Evolutionary conservation across 92 coral and sea anemone genomes (phyloP), one percentile per base, ranked within the genome.

Genomic region (Siderastrea siderea): DNA sequence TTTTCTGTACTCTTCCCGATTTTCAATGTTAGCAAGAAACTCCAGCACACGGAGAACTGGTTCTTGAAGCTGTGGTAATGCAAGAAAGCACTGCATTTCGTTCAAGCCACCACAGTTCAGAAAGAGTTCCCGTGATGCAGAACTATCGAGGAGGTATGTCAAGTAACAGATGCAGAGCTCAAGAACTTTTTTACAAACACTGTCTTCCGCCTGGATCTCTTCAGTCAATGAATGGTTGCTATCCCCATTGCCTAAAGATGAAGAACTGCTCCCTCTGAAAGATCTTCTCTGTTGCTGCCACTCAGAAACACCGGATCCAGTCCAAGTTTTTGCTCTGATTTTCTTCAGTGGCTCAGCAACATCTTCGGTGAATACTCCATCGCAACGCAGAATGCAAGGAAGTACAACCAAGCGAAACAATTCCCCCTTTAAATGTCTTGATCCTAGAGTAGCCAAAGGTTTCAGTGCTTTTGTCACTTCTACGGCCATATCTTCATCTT

Each of bases 351-450:
- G 79, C 17, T 75, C 87, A 67, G 70, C 84, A 9, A 68, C 79
- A 55, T 65, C 88, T 68, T 75, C 81, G 3, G 74, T 84, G 54
- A 76, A 76, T 61, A 84, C 84, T 1, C 86, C 74, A 55, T 90
- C 93, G 71, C 82, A 94, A 71, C 96, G 96, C 53, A 98, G 75
- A 12, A 98, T 93, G 63, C 91, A 90, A 43, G 99, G 99, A 26
- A 98, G 80, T 80, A 98, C 87, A 3, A 92, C 93, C 60, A 92
- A 73, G 19, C 92, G 93, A 52, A 98, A 94, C 59, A 98, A 82
- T 46, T 97, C 98, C 43, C 83, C 96, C 61, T 89, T 93, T 38
- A 98, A 71, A 46, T 79, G 66, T n/a, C 80, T 79, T 12, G 99
- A 91, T 1, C 98, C 99, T n/a, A 94, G 62, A 54, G 73, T 85